Base-by-base conservation (phyloP, 2,113 vertebrate genomes). In the Xenopus borealis region DNA sequence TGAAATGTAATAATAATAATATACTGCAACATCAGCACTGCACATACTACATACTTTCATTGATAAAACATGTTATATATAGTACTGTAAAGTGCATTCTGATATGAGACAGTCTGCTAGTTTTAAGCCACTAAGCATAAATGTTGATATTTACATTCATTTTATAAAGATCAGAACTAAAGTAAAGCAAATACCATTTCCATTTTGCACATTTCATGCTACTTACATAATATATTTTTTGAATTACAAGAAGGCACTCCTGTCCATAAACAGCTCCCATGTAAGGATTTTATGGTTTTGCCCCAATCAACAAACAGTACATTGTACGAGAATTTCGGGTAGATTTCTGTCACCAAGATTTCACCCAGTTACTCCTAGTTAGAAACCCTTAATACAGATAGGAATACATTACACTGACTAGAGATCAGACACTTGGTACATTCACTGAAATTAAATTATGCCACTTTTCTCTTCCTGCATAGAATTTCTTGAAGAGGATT, bases 381-480 rank as follows among this genome's bases (percentile, higher is more conserved):
- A 8, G 7, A 55, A n/a, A n/a, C 16, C 17, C 1, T 4, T 2
- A 55, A 7, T n/a, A 55, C 3, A 12, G 17, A 55, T 55, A 55
- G 17, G 3, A 16, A n/a, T n/a, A n/a, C 17, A 7, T 55, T 55
- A 55, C 53, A 55, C 14, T 50, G 47, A 13, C 11, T 50, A 40
- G 33, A 4, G 33, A 40, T 50, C 13, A 55, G 53, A n/a, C 7
- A n/a, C 27, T 17, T 46, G 19, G 30, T n/a, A 40, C 53, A 55
- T 12, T 20, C 9, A 12, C 12, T 18, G 59, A 64, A 64, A 71
- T 88, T 93, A 98, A 82, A 98, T 95, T 86, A 95, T 87, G 6
- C 89, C 95, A 16, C 90, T 95, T 85, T 93, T 98, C 83, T 94
- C 89, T 20, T 89, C 89, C 67, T 84, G 85, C 69, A 91, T 89